Evolutionary conservation across 30 jellyfish, hydroid and myxozoan genomes (phyloP), one percentile per base, ranked within the genome.

Genomic region (Haliclystus octoradiatus): DNA sequence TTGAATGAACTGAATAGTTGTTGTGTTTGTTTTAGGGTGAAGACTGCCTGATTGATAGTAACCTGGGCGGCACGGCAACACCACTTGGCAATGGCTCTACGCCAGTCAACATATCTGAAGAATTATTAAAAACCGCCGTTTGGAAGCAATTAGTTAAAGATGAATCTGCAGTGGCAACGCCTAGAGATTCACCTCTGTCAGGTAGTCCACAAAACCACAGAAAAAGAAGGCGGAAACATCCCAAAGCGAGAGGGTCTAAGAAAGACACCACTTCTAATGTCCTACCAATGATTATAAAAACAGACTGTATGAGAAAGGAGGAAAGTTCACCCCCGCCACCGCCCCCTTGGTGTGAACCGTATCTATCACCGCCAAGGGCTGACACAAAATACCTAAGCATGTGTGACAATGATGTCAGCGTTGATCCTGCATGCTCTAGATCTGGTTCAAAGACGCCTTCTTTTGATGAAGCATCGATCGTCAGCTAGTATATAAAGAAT

Each of bases 341-440:
- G 0, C 82, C 92, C n/a, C 97, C 97, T 1, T 88, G 97, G 97
- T 93, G 79, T 19, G 72, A 64, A 22, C 97, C 97, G 0, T 79
- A 79, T 68, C 94, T 68, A 25, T 88, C 97, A 14, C 97, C 97
- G 12, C 97, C 97, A 31, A 66, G 94, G 52, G 69, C 92, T 7
- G 97, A 88, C 67, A 35, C 64, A 2, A 80, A 81, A 40, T 74
- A 71, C 30, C 68, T 88, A 53, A 50, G 78, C 25, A 79, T 88
- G 0, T 64, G 65, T 2, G 94, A 74, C 26, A 74, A 71, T 60
- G 94, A 76, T 23, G 83, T 80, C 32, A 75, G 81, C 74, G 24
- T 88, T 29, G 97, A 88, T 70, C 97, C 97, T 60, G 97, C 97
- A 0, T 88, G 97, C 49, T 73, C 94, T 0, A 35, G 94, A 35